Evolutionary conservation across 2,797 vertebrate genomes (phyloP), one percentile per base, ranked within the genome.

Genomic region (Rallus crepitans): DNA sequence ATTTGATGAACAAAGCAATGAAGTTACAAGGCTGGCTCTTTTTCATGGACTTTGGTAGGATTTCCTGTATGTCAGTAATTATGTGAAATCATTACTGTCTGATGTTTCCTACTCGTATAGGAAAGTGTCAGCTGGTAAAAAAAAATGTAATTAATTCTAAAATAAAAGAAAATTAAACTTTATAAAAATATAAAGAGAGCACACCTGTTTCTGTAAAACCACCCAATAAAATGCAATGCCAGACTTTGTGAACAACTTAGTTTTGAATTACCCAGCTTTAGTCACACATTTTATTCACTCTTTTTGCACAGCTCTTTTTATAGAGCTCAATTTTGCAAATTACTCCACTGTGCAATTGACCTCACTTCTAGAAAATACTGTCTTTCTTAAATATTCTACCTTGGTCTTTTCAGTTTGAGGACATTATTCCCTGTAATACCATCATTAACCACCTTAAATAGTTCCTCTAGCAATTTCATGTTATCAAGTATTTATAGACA

Each of bases 401-500:
- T 94, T 93, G 61, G 87, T 95, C 96, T 95, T 91, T 93, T 89
- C 57, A 85, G 65, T 96, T 95, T 90, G 76, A 95, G 84, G 87
- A 94, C 85, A 95, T 95, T 95, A 91, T 93, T 95, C 65, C 85
- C 45, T 91, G 31, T 97, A 94, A 96, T 94, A 85, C 60, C 60
- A 70, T 94, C 84, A 92, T 94, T 95, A 96, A 82, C 63, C 23
- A 91, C 48, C 87, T 96, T 91, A 95, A 94, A 95, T 93, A 89
- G 66, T 91, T 97, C 94, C 87, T 97, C 89, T 71, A 92, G 93
- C 94, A 94, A 93, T 96, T 94, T 97, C 71, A 73, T 85, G 68
- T 89, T 95, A 97, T 96, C 93, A 94, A 95, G 89, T 96, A 96
- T 95, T 95, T 96, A 94, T 95, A 93, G 95, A 93, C 24, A 95